These are phyloP conservation scores for Corythornis leucogaster DNA, from an alignment of 2,797 vertebrate species.

Conservation along the genomic window DNA sequence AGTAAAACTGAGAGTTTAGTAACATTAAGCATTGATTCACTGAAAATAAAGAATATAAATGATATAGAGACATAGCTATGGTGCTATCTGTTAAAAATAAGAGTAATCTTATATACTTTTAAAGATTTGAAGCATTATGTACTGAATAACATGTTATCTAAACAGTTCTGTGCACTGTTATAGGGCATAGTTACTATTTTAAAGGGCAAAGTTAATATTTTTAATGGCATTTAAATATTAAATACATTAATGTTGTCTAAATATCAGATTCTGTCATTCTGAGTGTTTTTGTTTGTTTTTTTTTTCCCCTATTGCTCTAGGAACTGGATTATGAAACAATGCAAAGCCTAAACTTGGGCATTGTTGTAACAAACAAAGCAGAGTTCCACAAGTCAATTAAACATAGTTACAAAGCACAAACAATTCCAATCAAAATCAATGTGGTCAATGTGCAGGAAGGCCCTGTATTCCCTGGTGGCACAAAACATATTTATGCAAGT, in stretches of 20 bases:
- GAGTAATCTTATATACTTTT: background rate
- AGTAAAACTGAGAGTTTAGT: background rate
- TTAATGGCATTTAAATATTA: background rate
- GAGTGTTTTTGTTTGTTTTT: background rate
- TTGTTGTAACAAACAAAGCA: slow-evolving; percentile 88
- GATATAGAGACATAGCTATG: background rate
- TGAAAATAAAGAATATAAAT: background rate
- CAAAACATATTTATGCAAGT: slow-evolving; percentile 77
- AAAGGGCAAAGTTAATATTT: no score
- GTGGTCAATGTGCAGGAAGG: slow-evolving; percentile 88
- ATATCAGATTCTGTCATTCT: background rate
- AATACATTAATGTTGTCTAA: background rate
- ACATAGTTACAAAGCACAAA: slow-evolving; percentile 49
- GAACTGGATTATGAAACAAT: slow-evolving; percentile 89
- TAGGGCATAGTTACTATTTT: no score
- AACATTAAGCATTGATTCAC: background rate
- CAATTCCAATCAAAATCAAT: slow-evolving; percentile 84
- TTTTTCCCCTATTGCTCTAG: slow-evolving; percentile 59
- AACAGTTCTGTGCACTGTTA: background rate
- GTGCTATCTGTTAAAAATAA: background rate
- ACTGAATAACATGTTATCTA: background rate
- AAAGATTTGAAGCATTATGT: background rate
- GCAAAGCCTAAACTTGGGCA: slow-evolving; percentile 81
- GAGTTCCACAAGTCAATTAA: slow-evolving; percentile 82
- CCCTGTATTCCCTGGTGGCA: slow-evolving; percentile 80